These are phyloP conservation scores for Neotragus pygmaeus DNA, from an alignment of 2,113 vertebrate species.

Conservation along the genomic window DNA sequence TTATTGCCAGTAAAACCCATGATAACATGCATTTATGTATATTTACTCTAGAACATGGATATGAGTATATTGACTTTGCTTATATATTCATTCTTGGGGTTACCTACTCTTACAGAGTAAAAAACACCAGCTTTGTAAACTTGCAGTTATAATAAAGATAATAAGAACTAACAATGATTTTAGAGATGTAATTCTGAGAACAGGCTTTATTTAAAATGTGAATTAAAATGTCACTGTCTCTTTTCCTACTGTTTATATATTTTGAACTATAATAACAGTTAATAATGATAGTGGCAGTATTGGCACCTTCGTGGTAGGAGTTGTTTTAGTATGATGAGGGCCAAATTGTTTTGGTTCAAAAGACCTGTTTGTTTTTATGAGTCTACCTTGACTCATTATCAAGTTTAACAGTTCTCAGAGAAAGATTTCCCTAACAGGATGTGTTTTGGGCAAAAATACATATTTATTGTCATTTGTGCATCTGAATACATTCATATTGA, in stretches of 20 bases:
- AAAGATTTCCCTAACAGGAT: not conserved
- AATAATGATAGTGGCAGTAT: not conserved
- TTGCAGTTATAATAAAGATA: not conserved
- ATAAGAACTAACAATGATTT: not conserved
- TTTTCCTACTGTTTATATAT: not conserved
- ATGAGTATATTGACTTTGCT: constrained; percentile 62
- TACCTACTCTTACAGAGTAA: not conserved
- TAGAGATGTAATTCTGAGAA: constrained; percentile 7
- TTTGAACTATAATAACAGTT: not conserved
- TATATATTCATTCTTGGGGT: constrained; percentile 52
- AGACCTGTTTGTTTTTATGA: not conserved
- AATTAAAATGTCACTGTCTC: not conserved
- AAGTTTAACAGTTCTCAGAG: not conserved
- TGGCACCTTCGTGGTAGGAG: not conserved
- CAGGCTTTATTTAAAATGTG: not conserved
- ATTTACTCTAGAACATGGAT: constrained; percentile 56
- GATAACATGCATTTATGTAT: constrained; percentile 45
- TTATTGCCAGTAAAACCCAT: constrained; percentile 57
- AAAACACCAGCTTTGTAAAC: constrained; percentile 41
- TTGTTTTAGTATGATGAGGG: not conserved
- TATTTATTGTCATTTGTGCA: not conserved
- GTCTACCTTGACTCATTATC: not conserved
- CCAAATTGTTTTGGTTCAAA: not conserved
- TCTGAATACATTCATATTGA: not conserved
- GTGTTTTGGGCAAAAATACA: not conserved